phyloP scores from a whole-genome alignment of 92 coral and sea anemone species.

The Phenganax subtilis region DNA sequence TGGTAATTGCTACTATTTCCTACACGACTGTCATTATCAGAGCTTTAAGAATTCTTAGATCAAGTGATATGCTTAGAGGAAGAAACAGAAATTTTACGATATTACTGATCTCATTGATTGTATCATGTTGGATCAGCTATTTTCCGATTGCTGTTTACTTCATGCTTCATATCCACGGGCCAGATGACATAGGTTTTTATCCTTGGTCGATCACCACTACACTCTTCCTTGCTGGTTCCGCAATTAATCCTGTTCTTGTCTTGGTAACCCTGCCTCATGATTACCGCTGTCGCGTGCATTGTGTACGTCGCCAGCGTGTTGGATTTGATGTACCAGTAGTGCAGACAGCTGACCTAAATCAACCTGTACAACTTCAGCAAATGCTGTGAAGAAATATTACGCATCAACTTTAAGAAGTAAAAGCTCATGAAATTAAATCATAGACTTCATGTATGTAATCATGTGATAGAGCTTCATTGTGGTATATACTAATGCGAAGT shows the following conservation, averaged over 20 bases:
- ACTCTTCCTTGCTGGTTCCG: slow-evolving; percentile 1
- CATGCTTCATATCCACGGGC: not conserved
- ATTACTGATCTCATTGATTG: slow-evolving; percentile 5
- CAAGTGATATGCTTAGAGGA: not conserved
- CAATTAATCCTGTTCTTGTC: slow-evolving; percentile 32
- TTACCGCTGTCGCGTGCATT: slow-evolving; percentile 2
- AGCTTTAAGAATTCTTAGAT: not conserved
- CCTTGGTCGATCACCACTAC: not conserved
- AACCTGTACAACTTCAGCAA: not conserved
- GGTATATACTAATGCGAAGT: no score
- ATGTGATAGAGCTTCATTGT: no score
- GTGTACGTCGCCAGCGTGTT: not conserved
- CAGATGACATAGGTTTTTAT: not conserved
- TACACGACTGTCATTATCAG: slow-evolving; percentile 6
- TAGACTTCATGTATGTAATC: no score
- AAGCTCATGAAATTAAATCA: no score
- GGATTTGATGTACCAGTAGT: not conserved
- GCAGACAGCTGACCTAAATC: no score
- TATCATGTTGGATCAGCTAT: slow-evolving; percentile 16
- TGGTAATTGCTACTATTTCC: slow-evolving; percentile 12
- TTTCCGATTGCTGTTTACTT: slow-evolving; percentile 13
- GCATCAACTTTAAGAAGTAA: no score
- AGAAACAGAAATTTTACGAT: slow-evolving; percentile 16
- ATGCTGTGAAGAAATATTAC: not conserved
- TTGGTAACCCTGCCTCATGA: slow-evolving; percentile 10